Conservation (phyloP, 2,888 invertebrate species). For the Dicycla oo region DNA sequence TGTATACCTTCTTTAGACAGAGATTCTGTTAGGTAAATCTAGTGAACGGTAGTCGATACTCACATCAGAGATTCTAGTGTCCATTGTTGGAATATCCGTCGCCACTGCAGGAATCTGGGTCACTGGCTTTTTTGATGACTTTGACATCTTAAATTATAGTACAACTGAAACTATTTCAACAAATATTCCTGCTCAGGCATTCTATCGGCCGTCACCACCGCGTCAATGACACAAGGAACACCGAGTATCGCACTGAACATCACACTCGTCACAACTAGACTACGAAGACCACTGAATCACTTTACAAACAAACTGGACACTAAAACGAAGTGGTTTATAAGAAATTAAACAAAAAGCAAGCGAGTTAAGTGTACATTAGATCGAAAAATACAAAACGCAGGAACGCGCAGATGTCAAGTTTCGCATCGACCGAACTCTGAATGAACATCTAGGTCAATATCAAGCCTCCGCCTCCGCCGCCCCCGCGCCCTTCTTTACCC, state of each 20-base stretch:
- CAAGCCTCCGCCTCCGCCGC: conserved; percentile 83
- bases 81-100: conserved; percentile 78
- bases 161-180: conserved; percentile 71
- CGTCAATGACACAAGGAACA: conserved; percentile 70
- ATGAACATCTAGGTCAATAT: conserved; percentile 91
- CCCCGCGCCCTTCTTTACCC: conserved; percentile 75
- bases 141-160: conserved; percentile 73
- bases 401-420: conserved; percentile 90
- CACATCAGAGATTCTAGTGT: conserved; percentile 81
- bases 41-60: conserved; percentile 69
- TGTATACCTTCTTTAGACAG: neutral
- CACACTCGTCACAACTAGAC: conserved; percentile 68
- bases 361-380: conserved; percentile 80
- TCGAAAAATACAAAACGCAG: conserved; percentile 87
- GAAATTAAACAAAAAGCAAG: conserved; percentile 75
- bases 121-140: conserved; percentile 71
- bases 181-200: conserved; percentile 71
- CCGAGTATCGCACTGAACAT: conserved; percentile 76
- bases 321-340: conserved; percentile 55
- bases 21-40: conserved; percentile 14
- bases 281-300: conserved; percentile 53
- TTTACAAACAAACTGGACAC: conserved; percentile 26
- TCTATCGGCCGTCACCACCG: conserved; percentile 70
- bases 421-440: conserved; percentile 90
- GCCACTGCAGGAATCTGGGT: conserved; percentile 77